These are phyloP conservation scores for Echinops telfairi DNA, from an alignment of 2,113 vertebrate species.

Conservation along the genomic window DNA sequence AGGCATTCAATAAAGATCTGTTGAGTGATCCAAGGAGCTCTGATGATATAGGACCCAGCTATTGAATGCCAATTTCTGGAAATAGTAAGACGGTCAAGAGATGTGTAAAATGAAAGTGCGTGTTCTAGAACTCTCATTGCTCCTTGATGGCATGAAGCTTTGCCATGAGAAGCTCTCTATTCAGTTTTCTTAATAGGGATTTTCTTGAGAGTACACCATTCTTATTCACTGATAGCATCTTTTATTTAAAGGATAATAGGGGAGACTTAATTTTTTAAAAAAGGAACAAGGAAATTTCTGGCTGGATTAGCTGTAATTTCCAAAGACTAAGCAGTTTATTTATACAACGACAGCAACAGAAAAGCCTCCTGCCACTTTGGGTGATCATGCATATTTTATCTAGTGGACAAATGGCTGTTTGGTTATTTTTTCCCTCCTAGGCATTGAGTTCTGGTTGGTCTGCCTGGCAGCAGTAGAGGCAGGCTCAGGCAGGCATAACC, in stretches of 20 bases:
- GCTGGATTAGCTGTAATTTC: conserved; percentile 40
- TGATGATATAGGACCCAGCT: neutral
- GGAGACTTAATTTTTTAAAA: conserved; percentile 49
- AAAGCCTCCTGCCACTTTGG: neutral
- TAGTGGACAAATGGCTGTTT: neutral
- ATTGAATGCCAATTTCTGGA: conserved; percentile 23
- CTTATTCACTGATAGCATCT: conserved; percentile 54
- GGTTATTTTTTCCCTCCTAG: neutral
- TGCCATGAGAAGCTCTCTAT: conserved; percentile 20
- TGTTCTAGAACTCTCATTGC: conserved; percentile 11
- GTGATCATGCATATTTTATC: neutral
- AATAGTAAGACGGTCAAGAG: conserved; percentile 14
- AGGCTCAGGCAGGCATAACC: neutral
- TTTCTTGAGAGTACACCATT: conserved; percentile 42
- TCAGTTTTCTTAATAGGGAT: conserved; percentile 51
- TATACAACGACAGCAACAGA: neutral
- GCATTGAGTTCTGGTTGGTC: neutral
- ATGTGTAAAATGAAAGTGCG: neutral
- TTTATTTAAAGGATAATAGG: conserved; percentile 63
- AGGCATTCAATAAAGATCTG: neutral
- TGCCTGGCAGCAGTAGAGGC: neutral
- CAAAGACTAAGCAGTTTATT: conserved; percentile 37
- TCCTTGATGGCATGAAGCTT: neutral
- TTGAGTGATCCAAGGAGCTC: neutral
- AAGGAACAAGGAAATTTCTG: conserved; percentile 46